phyloP scores from a whole-genome alignment of 2,888 invertebrate genomes.

The Incurvaria masculella region DNA sequence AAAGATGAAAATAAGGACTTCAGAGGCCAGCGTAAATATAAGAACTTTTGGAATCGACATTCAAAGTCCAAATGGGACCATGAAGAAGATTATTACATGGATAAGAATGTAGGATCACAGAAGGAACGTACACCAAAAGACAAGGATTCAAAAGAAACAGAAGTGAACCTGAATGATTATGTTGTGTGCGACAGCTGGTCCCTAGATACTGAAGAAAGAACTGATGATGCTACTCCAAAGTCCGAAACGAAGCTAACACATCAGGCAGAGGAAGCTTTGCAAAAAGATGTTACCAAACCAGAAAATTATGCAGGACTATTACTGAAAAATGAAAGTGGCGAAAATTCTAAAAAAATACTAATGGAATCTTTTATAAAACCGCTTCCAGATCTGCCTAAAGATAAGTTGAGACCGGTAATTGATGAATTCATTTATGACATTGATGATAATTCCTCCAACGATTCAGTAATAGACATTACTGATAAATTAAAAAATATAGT shows the following conservation, averaged over 20 bases:
- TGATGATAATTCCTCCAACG: constrained; percentile 24
- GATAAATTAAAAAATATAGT: too few relatives aligned
- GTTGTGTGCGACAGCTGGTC: constrained; percentile 52
- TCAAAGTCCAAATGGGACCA: background rate
- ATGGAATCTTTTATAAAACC: too few relatives aligned
- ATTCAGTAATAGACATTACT: constrained; percentile 28
- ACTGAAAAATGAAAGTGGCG: too few relatives aligned
- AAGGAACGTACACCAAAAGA: constrained; percentile 18
- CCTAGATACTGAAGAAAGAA: constrained; percentile 41
- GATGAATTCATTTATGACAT: constrained; percentile 46
- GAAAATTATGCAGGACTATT: too few relatives aligned
- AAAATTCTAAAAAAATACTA: too few relatives aligned
- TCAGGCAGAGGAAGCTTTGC: background rate
- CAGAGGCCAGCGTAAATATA: too few relatives aligned
- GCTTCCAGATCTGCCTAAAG: constrained; percentile 15
- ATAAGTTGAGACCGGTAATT: constrained; percentile 38
- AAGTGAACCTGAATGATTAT: constrained; percentile 41
- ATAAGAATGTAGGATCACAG: constrained; percentile 17
- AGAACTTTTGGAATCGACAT: background rate
- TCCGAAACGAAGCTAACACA: constrained; percentile 21
- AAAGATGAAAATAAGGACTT: too few relatives aligned
- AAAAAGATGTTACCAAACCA: background rate
- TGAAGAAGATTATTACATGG: too few relatives aligned
- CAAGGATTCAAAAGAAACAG: constrained; percentile 28
- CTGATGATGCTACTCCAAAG: constrained; percentile 28